Percentiles rank a stretch among this genome's conserved stretches.
Evolutionary conservation across 2,888 invertebrate species (phyloP).

Genomic region (Lymantria monacha): DNA sequence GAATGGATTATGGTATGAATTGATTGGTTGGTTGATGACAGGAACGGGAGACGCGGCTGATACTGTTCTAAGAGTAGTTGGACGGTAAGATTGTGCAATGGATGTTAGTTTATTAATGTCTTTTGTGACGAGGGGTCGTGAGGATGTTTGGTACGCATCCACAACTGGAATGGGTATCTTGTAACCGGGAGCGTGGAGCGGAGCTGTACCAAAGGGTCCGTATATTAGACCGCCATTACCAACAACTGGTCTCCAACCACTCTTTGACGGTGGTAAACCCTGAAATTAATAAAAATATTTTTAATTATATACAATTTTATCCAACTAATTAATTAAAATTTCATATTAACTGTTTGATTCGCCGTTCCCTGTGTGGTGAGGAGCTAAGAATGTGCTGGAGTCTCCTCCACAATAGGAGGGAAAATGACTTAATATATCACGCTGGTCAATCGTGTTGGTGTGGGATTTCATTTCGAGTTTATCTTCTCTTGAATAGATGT

Average conservation of each 20-base stretch:
- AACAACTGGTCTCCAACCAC: slow-evolving; percentile 84
- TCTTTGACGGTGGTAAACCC: slow-evolving; percentile 76
- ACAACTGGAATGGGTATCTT: slow-evolving; percentile 61
- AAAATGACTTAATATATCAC: no score
- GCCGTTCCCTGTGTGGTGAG: no score
- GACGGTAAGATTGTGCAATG: slow-evolving; percentile 73
- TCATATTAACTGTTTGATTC: no score
- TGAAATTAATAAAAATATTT: slow-evolving; percentile 42
- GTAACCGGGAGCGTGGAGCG: slow-evolving; percentile 63
- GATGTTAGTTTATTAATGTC: slow-evolving; percentile 72
- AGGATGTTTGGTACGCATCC: slow-evolving; percentile 65
- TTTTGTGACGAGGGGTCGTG: slow-evolving; percentile 62
- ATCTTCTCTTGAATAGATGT: no score
- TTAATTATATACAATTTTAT: not conserved
- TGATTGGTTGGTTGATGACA: slow-evolving; percentile 66
- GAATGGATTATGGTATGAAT: slow-evolving; percentile 73
- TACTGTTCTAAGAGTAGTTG: slow-evolving; percentile 64
- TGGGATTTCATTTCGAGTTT: no score
- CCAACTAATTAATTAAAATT: not conserved
- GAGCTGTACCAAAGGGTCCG: slow-evolving; percentile 57
- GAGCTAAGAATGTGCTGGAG: no score
- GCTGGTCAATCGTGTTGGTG: no score
- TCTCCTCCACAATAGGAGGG: no score
- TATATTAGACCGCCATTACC: slow-evolving; percentile 68
- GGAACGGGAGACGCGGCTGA: slow-evolving; percentile 49